phyloP scores from a whole-genome alignment of 2,888 invertebrate genomes.

The Spicauda simplicius region DNA sequence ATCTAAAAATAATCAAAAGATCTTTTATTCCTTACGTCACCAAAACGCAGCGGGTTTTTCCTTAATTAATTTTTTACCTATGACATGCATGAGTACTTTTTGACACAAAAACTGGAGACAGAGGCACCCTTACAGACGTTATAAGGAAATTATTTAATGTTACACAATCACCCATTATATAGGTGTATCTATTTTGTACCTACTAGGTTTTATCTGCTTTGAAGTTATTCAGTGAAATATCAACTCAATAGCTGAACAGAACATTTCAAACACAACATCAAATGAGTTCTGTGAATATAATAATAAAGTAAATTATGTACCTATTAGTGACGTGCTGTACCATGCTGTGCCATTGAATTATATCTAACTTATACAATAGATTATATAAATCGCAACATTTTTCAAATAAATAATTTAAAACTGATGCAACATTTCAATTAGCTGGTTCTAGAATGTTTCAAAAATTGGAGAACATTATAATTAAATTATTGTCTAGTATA shows the following conservation, averaged over 20 bases:
- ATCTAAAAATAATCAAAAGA: background rate
- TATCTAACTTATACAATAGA: background rate
- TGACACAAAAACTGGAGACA: background rate
- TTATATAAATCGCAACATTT: background rate
- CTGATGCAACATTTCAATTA: background rate
- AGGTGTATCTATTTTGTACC: too few species aligned
- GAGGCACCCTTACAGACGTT: background rate
- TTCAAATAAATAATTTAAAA: background rate
- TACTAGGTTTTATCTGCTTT: background rate
- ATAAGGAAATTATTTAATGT: constrained; percentile 14
- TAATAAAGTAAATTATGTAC: background rate
- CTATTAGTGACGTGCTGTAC: background rate
- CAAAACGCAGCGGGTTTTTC: constrained; percentile 10
- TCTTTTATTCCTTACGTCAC: constrained; percentile 8
- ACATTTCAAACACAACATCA: background rate
- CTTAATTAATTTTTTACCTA: constrained; percentile 14
- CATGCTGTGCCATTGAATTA: background rate
- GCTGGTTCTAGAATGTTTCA: background rate
- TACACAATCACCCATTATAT: background rate
- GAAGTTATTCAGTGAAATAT: background rate
- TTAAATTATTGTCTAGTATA: background rate
- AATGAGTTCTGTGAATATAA: background rate
- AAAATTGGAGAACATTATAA: background rate
- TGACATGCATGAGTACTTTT: constrained; percentile 12
- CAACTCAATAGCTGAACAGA: background rate